A percentile compares a stretch with the other conserved stretches of the same genome.
phyloP scores from a whole-genome alignment of 1,140 invertebrate genomes.

The Leptinotarsa texana region DNA sequence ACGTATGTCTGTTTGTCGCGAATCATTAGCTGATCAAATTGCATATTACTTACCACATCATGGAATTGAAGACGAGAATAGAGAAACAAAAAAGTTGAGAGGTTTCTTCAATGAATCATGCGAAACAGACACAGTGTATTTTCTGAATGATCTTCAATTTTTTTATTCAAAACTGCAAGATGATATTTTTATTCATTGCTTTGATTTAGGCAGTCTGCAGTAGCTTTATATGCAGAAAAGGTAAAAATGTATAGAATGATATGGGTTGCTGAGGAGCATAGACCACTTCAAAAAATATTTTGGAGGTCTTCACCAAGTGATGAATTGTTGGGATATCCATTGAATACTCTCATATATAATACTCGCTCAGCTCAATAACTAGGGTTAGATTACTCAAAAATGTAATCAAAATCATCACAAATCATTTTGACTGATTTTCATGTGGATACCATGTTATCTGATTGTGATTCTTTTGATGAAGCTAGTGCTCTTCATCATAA shows the following conservation, averaged over 20 bases:
- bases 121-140: constrained; percentile 44
- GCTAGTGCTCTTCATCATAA: not conserved
- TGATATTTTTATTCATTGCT: constrained; percentile 16
- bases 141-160: constrained; percentile 17
- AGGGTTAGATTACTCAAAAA: constrained; percentile 29
- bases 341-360: not conserved
- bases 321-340: not conserved
- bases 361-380: constrained; percentile 18
- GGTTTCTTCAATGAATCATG: not conserved
- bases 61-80: not conserved
- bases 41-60: not conserved
- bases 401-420: constrained; percentile 28
- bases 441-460: constrained; percentile 47
- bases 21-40: not conserved
- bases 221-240: not conserved
- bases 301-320: not conserved
- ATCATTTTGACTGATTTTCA: constrained; percentile 46
- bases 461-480: not conserved
- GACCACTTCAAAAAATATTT: not conserved
- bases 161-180: constrained; percentile 43
- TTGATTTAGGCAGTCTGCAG: not conserved
- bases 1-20: constrained; percentile 9
- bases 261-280: not conserved
- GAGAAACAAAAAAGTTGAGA: not conserved
- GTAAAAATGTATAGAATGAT: not conserved